These are phyloP conservation scores for Rhabdomys pumilio DNA, from an alignment of 2,797 vertebrate genomes.

Conservation along the genomic window DNA sequence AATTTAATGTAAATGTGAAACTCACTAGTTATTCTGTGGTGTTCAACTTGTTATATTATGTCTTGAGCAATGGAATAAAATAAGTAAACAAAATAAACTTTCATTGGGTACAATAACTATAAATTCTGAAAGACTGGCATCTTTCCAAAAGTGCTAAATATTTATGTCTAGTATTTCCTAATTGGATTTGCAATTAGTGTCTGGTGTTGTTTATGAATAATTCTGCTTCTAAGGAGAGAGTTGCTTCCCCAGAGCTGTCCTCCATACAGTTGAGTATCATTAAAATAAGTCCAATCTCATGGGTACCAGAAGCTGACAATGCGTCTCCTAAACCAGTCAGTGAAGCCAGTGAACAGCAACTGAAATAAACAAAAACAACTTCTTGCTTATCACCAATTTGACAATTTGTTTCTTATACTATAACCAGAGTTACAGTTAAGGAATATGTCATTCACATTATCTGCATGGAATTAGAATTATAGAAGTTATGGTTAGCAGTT, in stretches of 20 bases:
- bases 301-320: fast-evolving
- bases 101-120: not conserved
- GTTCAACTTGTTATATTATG: not conserved
- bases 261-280: not conserved
- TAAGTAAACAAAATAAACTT: not conserved
- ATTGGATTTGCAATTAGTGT: not conserved
- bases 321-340: not conserved
- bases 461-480: not conserved
- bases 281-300: not conserved
- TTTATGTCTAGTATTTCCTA: not conserved
- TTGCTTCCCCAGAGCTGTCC: not conserved
- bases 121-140: not conserved
- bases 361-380: not conserved
- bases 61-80: not conserved
- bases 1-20: not conserved
- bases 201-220: not conserved
- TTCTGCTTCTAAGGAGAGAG: not conserved
- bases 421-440: not conserved
- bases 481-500: not conserved
- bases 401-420: not conserved
- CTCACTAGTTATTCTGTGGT: not conserved
- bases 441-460: not conserved
- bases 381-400: not conserved
- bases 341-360: not conserved
- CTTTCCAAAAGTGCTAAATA: not conserved